Evolutionary conservation across 2,888 invertebrate genomes (phyloP), one percentile per base, ranked within the genome.

Genomic region (Panopea generosa): DNA sequence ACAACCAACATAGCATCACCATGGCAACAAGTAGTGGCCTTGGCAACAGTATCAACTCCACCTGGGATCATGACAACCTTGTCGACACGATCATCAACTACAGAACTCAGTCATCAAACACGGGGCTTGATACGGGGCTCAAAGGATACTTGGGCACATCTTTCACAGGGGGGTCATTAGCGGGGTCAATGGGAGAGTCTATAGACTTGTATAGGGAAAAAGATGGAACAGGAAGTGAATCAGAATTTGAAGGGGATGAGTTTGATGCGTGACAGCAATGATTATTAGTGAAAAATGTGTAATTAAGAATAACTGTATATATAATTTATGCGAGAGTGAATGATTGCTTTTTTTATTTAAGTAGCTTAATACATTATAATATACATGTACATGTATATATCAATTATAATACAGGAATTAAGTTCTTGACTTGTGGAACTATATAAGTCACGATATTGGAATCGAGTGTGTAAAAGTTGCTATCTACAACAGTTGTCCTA

Each of bases 11-110:
- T 22, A 80, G 80, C 43, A 63, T 80, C 43, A 80, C 80, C 77
- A 62, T 75, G 61, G 77, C 82, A 63, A 82, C 82, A 26, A 82
- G 82, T 71, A 79, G 78, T 68, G 82, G 82, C 47, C 71, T 82
- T 59, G 82, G 82, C 18, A 77, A 67, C 71, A 82, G 82, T 49
- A 69, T 82, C 11, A 79, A 66, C 26, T 82, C 82, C 43, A 71
- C 62, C 57, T 79, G 79, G 82, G 82, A 79, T 27, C 76, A 60
- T 45, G 79, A 82, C 43, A 79, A 79, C 33, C 49, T 67, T 43
- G 67, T 73, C 20, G 79, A 82, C 18, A 68, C 76, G 16, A 70
- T 73, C 49, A 47, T 57, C 38, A 78, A 78, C 56, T 78, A 53
- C 49, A 59, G 67, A 61, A 43, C 68, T 47, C 68, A 38, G 18